Base-by-base conservation (phyloP, 2,797 vertebrate genomes). In the Galaxias olidus region DNA sequence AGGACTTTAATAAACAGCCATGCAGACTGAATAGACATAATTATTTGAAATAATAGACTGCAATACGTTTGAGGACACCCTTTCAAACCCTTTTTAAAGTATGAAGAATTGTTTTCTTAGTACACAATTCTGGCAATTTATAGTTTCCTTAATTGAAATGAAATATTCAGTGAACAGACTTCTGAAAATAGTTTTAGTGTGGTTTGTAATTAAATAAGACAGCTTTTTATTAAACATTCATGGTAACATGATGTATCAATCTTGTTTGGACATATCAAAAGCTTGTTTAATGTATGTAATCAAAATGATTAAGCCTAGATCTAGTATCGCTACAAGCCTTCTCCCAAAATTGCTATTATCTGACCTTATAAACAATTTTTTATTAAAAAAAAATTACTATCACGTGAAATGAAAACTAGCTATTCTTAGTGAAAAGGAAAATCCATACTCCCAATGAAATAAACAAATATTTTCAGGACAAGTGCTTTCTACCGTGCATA, bases 71-170 rank as follows among this genome's bases (percentile, higher is more conserved):
- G 3, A 79, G 74, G 74, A 68, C 71, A 65, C 59, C 7, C 30
- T 55, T 42, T 76, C 73, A 74, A 63, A 77, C 72, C 65, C 65
- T 58, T 52, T n/a, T n/a, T n/a, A n/a, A n/a, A 70, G 54, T 79
- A 65, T n/a, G 61, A 8, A n/a, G 11, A 42, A 60, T 57, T 30
- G 61, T 53, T 56, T 30, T 55, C 12, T 47, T 50, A 54, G 1
- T 51, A 66, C 41, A 84, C 65, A 65, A 59, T 12, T 30, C 10
- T 51, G 20, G 49, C 46, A 58, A 59, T 59, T 64, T 67, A 62
- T 72, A 53, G 13, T 41, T 59, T 20, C 58, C 56, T 68, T 14
- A 62, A 66, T 74, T 65, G 17, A 56, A 74, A 60, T 83, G 59
- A 30, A 70, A 70, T 61, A 62, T 50, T 4, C 15, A 14, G 54